Percentiles rank a stretch among this genome's conserved stretches.
phyloP scores from a whole-genome alignment of 2,888 invertebrate species.

The Dendrolimus houi region DNA sequence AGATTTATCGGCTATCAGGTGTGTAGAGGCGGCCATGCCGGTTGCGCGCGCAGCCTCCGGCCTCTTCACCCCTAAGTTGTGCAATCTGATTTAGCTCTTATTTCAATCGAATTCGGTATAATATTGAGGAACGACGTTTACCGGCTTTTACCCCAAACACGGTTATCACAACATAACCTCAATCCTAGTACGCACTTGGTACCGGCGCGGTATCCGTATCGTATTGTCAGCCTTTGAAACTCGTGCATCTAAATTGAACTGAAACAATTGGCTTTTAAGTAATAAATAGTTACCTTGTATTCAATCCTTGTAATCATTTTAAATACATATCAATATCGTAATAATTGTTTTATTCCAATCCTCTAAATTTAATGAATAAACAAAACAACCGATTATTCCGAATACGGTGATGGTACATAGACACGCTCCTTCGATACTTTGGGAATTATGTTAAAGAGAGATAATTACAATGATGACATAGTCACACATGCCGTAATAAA shows the following conservation, averaged over 20 bases:
- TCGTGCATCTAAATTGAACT: constrained; percentile 26
- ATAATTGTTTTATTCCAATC: constrained; percentile 63
- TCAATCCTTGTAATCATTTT: constrained; percentile 36
- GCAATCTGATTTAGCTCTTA: constrained; percentile 57
- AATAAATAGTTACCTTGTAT: constrained; percentile 38
- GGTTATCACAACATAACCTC: constrained; percentile 75
- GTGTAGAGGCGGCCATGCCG: constrained; percentile 68
- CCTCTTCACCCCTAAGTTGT: constrained; percentile 34
- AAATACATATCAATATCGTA: constrained; percentile 53
- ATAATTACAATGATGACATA: not conserved
- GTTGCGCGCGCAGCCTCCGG: constrained; percentile 68
- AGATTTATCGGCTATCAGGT: constrained; percentile 66
- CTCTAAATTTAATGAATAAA: constrained; percentile 9
- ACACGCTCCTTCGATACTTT: not conserved
- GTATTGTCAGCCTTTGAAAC: constrained; percentile 19
- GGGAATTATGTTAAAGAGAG: not conserved
- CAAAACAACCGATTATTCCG: not conserved
- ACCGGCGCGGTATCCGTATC: constrained; percentile 41
- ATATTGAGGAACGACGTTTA: constrained; percentile 33
- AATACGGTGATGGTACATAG: constrained; percentile 3
- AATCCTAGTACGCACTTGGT: constrained; percentile 55
- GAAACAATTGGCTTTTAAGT: constrained; percentile 46
- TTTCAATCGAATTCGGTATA: constrained; percentile 39
- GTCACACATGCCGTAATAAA: constrained; percentile 3
- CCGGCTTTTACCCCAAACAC: constrained; percentile 62